Evolutionary conservation across 2,888 invertebrate genomes (phyloP).

Genomic region (Melitaea athalia): DNA sequence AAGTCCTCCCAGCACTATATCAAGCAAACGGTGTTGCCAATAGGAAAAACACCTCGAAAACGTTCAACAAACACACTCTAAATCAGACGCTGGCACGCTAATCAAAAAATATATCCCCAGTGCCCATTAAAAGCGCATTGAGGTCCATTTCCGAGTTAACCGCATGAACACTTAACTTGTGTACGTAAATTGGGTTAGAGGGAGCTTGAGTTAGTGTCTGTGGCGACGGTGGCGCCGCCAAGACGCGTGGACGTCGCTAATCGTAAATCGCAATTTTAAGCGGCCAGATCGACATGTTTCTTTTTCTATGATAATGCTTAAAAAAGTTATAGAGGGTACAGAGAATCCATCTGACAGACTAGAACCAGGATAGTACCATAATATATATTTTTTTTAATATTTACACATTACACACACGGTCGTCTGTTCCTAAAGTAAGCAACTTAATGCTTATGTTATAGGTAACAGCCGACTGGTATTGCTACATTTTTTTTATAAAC

Average conservation of each 20-base stretch:
- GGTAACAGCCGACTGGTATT: too few relatives aligned
- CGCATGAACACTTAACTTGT: conserved; percentile 31
- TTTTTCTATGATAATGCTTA: conserved; percentile 3
- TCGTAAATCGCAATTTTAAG: conserved; percentile 40
- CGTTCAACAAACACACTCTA: conserved; percentile 16
- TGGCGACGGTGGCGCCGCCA: conserved; percentile 41
- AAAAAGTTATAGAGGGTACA: neutral
- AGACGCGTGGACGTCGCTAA: conserved; percentile 41
- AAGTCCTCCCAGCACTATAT: neutral
- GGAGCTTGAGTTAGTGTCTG: conserved; percentile 17
- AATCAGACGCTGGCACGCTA: conserved; percentile 24
- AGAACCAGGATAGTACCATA: too few relatives aligned
- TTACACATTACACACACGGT: too few relatives aligned
- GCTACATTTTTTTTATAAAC: too few relatives aligned
- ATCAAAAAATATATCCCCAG: conserved; percentile 30
- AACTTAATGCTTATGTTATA: too few relatives aligned
- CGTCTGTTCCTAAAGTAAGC: too few relatives aligned
- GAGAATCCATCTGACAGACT: too few relatives aligned
- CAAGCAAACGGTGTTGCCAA: neutral
- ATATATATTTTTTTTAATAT: too few relatives aligned
- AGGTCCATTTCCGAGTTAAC: conserved; percentile 15
- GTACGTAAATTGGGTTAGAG: conserved; percentile 25
- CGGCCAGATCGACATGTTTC: conserved; percentile 30
- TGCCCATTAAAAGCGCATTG: conserved; percentile 22
- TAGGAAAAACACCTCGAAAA: conserved; percentile 14